Base-by-base conservation (phyloP, 2,797 vertebrate genomes). In the Rachycentron canadum region DNA sequence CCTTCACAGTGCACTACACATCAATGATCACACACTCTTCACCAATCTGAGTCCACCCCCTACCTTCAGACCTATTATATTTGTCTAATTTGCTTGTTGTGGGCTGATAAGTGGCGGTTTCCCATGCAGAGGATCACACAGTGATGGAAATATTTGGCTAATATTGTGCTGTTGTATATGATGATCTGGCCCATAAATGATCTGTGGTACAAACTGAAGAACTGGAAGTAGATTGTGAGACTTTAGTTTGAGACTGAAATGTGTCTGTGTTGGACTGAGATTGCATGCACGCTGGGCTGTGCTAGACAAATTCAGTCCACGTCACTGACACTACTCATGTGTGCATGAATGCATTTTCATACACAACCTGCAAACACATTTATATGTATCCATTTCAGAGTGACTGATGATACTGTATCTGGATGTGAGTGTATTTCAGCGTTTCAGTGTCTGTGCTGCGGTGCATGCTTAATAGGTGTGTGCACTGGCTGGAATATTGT, bases 31-130 rank as follows among this genome's bases (percentile, higher is more conserved):
- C 61, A 32, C 60, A 34, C 26, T 36, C 52, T 23, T 56, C 45
- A 55, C 67, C 50, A 52, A 36, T 61, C 68, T 25, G 19, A 45
- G 13, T 38, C 59, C 65, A 61, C 32, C 79, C 74, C 52, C 71
- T 75, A 28, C 56, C 76, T 65, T 87, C 52, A 80, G 59, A 50
- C 69, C 78, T 66, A 60, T 88, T 80, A 85, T 69, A n/a, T 73
- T 53, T 63, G 53, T 86, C 82, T 88, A 90, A 89, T 91, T 84
- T 77, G 43, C 81, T 76, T 71, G 76, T 76, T 65, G 85, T 71
- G 64, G 60, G 79, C 61, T 83, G 86, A 85, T 84, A 83, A 91
- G 85, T 92, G 81, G 58, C 50, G 62, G 60, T 64, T 87, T 87
- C 60, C 56, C 61, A 60, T 59, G 62, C 43, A 79, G 56, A 69